Conservation (phyloP, 2,797 vertebrate genomes). For the Lindbergichthys nudifrons region DNA sequence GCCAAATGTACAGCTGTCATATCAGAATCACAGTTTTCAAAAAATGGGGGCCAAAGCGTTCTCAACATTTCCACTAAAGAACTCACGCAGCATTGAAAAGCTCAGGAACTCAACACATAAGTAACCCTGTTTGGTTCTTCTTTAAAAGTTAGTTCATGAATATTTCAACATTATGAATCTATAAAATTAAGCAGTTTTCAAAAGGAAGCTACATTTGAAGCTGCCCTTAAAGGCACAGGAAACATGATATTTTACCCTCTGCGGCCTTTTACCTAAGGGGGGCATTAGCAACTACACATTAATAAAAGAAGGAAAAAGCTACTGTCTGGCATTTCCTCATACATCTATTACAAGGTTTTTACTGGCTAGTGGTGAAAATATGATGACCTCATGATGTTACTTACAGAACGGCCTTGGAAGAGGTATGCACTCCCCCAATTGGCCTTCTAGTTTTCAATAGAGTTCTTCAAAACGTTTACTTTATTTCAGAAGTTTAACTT, state of each 20-base stretch:
- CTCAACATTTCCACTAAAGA: slow-evolving; percentile 7
- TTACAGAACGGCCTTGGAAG: too few relatives aligned
- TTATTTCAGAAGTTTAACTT: background rate
- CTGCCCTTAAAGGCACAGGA: background rate
- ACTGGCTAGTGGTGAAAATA: background rate
- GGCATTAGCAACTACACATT: background rate
- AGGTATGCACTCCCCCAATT: too few relatives aligned
- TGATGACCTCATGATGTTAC: background rate
- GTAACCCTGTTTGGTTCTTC: background rate
- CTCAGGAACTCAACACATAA: background rate
- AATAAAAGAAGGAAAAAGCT: background rate
- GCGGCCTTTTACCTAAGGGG: background rate
- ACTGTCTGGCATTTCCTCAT: background rate
- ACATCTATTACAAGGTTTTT: background rate
- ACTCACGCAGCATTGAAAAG: slow-evolving; percentile 10
- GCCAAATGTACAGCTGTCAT: slow-evolving; percentile 14
- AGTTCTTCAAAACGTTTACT: too few relatives aligned
- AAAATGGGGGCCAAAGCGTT: background rate
- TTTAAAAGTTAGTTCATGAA: slow-evolving; percentile 9
- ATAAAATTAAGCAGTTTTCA: background rate
- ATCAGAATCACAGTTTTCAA: background rate
- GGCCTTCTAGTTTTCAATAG: too few relatives aligned
- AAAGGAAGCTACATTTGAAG: background rate
- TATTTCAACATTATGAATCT: slow-evolving; percentile 7
- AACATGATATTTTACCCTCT: background rate